Conservation (phyloP, 2,113 vertebrate species). For the Pimephales promelas region DNA sequence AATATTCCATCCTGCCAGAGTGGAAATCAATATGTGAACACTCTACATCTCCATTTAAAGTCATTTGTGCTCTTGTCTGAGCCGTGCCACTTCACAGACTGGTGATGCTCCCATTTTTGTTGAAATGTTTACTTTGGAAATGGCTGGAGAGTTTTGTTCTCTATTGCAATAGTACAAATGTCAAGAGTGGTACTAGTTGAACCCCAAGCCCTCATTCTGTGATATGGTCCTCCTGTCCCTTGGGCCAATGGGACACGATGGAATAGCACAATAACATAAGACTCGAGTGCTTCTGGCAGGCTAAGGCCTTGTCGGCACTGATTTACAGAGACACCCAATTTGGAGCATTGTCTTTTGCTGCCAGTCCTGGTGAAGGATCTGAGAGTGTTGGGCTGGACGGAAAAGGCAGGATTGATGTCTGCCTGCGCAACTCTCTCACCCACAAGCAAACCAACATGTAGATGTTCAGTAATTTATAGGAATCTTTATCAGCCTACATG, state of each 20-base stretch:
- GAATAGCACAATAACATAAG: neutral
- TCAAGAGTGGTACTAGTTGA: neutral
- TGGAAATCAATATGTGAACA: slow-evolving; percentile 48
- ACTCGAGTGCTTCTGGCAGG: slow-evolving; percentile 32
- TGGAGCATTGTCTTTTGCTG: slow-evolving; percentile 61
- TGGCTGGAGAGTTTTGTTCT: neutral
- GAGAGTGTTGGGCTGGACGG: neutral
- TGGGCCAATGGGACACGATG: neutral
- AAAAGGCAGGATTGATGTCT: slow-evolving; percentile 6
- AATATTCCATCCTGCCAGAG: slow-evolving; percentile 30
- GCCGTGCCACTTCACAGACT: slow-evolving; percentile 23
- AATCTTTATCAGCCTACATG: neutral
- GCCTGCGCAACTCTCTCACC: neutral
- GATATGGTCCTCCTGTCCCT: neutral
- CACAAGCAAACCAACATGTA: neutral
- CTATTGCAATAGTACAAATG: neutral
- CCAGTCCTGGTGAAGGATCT: slow-evolving; percentile 44
- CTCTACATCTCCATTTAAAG: slow-evolving; percentile 49
- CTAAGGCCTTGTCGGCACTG: slow-evolving; percentile 41
- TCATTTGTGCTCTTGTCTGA: slow-evolving; percentile 33
- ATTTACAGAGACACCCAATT: slow-evolving; percentile 66
- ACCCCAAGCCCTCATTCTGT: neutral
- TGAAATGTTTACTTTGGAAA: slow-evolving; percentile 31
- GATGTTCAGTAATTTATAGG: neutral
- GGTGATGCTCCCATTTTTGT: slow-evolving; percentile 34